Conservation (phyloP, 2,888 invertebrate genomes). For the Drepana falcataria region DNA sequence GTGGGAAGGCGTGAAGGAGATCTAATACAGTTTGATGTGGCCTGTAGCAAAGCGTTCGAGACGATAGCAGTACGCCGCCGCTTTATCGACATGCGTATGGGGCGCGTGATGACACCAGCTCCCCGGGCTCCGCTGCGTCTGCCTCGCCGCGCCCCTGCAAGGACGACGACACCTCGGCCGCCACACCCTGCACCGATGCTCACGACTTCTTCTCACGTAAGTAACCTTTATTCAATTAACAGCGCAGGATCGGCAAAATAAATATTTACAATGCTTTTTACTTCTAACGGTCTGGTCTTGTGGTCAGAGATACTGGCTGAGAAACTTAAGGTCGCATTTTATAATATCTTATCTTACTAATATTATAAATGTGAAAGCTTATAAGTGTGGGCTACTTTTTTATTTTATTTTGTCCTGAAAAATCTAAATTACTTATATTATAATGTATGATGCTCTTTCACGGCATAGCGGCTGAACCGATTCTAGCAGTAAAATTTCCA, state of each 20-base stretch:
- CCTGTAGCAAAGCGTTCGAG: constrained; percentile 54
- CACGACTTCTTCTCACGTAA: constrained; percentile 71
- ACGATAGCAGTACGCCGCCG: constrained; percentile 66
- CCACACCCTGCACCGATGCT: constrained; percentile 61
- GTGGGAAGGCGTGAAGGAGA: background rate
- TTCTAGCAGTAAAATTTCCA: too few species aligned
- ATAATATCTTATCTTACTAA: too few species aligned
- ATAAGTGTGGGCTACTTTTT: too few species aligned
- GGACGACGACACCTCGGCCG: constrained; percentile 57
- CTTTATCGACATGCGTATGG: constrained; percentile 63
- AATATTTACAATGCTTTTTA: too few species aligned
- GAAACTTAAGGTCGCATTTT: too few species aligned
- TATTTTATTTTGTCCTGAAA: too few species aligned
- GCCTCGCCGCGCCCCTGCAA: constrained; percentile 72
- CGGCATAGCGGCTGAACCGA: too few species aligned
- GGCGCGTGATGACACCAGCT: constrained; percentile 70
- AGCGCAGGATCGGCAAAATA: background rate
- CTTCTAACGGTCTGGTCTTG: too few species aligned
- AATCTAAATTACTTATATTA: too few species aligned
- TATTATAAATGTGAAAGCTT: too few species aligned
- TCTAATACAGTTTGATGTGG: background rate
- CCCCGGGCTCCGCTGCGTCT: constrained; percentile 72
- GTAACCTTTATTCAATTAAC: constrained; percentile 10
- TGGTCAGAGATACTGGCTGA: too few species aligned
- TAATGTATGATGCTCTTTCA: too few species aligned